Conservation (phyloP, 2,888 invertebrate genomes). For the Hartigia nigra region DNA sequence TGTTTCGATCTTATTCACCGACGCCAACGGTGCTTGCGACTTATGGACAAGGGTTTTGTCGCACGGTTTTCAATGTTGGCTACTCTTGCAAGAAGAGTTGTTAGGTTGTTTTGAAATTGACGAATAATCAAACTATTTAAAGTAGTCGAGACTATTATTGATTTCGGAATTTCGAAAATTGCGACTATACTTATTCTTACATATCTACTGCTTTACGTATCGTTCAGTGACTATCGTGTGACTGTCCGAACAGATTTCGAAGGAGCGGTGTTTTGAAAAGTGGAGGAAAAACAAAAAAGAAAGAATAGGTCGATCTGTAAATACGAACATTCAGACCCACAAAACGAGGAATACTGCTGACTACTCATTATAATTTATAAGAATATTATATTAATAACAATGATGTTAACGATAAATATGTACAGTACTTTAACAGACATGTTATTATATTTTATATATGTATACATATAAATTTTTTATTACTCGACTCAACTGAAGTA, state of each 20-base stretch:
- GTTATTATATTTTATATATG: constrained; percentile 47
- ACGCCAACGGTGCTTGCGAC: neutral
- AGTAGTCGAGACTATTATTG: neutral
- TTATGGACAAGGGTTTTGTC: neutral
- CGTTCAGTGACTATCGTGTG: neutral
- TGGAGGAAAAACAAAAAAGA: neutral
- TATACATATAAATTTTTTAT: constrained; percentile 51
- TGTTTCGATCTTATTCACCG: neutral
- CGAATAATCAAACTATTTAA: neutral
- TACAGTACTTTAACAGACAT: constrained; percentile 48
- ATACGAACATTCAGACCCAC: neutral
- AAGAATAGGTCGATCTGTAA: neutral
- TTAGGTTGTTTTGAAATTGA: neutral
- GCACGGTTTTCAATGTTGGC: neutral
- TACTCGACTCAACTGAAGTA: constrained; percentile 41
- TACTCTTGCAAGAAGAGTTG: neutral
- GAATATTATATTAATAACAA: constrained; percentile 1
- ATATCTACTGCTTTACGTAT: neutral
- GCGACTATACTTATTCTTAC: neutral
- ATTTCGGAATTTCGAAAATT: neutral
- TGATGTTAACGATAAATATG: constrained; percentile 30
- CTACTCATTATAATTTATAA: neutral
- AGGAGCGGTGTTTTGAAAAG: neutral
- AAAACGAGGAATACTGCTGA: neutral
- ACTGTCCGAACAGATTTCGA: neutral